Evolutionary conservation across 2,113 vertebrate genomes (phyloP).

Genomic region (Strigops habroptila): DNA sequence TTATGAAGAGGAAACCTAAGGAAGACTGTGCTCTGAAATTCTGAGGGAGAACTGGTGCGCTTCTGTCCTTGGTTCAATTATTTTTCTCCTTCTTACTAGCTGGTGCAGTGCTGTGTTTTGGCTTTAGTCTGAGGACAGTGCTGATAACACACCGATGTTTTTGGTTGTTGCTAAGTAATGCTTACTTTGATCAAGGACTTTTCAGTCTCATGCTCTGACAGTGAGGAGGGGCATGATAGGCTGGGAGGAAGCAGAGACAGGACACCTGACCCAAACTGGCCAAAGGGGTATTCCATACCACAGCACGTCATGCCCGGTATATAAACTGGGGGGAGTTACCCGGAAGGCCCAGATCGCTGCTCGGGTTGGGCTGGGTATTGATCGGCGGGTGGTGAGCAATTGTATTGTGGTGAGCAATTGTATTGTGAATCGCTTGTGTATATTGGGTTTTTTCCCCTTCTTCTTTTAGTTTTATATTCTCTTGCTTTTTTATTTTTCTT

Average conservation of each 20-base stretch:
- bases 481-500: not conserved
- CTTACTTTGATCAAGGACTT: not conserved
- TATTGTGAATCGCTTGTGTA: not conserved
- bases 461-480: not conserved
- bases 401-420: not conserved
- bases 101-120: not conserved
- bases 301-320: not conserved
- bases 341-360: not conserved
- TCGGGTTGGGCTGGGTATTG: not conserved
- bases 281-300: not conserved
- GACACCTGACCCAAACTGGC: not conserved
- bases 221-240: not conserved
- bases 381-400: not conserved
- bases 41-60: not conserved
- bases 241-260: not conserved
- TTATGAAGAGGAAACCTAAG: not conserved
- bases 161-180: not conserved
- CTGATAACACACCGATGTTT: not conserved
- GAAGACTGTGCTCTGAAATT: not conserved
- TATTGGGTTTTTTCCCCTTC: fast-evolving
- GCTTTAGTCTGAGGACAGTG: not conserved
- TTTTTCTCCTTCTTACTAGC: not conserved
- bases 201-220: not conserved
- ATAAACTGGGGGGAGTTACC: not conserved
- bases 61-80: not conserved